A percentile compares a stretch with the other conserved stretches of the same genome.
phyloP scores from a whole-genome alignment of 1,140 invertebrate species.

The Venustaconcha ellipsiformis region DNA sequence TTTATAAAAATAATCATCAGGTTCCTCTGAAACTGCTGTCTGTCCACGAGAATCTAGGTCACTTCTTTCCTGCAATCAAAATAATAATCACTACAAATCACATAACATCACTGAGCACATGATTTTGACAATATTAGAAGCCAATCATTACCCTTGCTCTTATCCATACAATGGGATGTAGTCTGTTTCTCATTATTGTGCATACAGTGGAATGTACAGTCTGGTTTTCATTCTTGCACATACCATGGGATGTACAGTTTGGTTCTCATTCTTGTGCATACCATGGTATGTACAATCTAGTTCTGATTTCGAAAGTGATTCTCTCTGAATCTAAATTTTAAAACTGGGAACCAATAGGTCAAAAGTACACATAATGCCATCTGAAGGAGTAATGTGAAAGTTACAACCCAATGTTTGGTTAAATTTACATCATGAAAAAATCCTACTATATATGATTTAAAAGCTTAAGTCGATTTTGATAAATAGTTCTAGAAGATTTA shows the following conservation, averaged over 20 bases:
- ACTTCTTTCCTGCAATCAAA: background rate
- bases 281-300: too few relatives aligned
- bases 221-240: background rate
- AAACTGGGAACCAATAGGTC: too few relatives aligned
- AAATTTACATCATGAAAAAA: too few relatives aligned
- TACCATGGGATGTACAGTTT: background rate
- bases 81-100: constrained; percentile 1
- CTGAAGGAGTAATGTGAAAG: too few relatives aligned
- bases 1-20: constrained; percentile 35
- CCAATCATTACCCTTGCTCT: background rate
- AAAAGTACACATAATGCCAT: too few relatives aligned
- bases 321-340: too few relatives aligned
- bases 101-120: background rate
- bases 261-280: too few relatives aligned
- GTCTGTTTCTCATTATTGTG: background rate
- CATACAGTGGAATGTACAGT: background rate
- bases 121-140: background rate
- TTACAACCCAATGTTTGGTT: too few relatives aligned
- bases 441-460: too few relatives aligned
- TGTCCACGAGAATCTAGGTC: constrained; percentile 26
- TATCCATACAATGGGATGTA: background rate
- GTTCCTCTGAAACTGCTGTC: constrained; percentile 28
- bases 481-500: too few relatives aligned
- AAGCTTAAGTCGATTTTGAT: too few relatives aligned
- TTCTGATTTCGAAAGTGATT: too few relatives aligned